Conservation (phyloP, 1,140 invertebrate genomes). For the Ptiloglossa arizonensis region DNA sequence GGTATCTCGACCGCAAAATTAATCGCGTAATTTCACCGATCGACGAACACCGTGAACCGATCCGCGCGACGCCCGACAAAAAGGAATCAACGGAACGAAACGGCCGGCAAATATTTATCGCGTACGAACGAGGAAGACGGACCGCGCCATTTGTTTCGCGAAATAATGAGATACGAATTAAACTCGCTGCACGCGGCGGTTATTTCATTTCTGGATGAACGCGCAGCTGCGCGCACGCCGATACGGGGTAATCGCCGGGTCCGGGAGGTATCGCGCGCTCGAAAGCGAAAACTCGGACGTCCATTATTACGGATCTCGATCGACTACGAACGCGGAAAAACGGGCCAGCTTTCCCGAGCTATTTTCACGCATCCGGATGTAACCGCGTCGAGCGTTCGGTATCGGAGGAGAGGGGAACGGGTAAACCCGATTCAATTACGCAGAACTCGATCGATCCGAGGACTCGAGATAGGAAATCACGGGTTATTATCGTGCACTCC, state of each 20-base stretch:
- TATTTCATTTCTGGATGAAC: constrained; percentile 42
- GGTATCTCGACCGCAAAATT: not conserved
- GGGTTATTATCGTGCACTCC: not conserved
- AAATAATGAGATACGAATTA: constrained; percentile 54
- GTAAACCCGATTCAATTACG: not conserved
- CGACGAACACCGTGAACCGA: not conserved
- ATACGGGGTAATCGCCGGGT: not conserved
- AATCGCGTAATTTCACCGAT: constrained; percentile 13
- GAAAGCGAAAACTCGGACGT: constrained; percentile 25
- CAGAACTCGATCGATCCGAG: not conserved
- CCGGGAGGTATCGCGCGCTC: not conserved
- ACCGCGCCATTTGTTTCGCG: constrained; percentile 20
- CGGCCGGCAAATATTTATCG: constrained; percentile 27
- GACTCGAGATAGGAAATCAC: constrained; percentile 14
- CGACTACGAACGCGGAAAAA: too few species aligned
- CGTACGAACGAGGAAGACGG: constrained; percentile 13
- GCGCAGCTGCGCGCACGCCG: constrained; percentile 5
- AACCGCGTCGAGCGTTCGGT: not conserved
- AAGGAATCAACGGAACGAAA: not conserved
- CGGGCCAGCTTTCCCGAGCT: too few species aligned
- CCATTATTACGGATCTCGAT: too few species aligned
- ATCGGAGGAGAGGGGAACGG: not conserved
- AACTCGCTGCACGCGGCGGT: constrained; percentile 33
- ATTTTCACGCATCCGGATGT: not conserved
- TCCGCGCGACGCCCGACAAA: not conserved